Conservation (phyloP, 2,113 vertebrate species). For the Platysteira castanea region DNA sequence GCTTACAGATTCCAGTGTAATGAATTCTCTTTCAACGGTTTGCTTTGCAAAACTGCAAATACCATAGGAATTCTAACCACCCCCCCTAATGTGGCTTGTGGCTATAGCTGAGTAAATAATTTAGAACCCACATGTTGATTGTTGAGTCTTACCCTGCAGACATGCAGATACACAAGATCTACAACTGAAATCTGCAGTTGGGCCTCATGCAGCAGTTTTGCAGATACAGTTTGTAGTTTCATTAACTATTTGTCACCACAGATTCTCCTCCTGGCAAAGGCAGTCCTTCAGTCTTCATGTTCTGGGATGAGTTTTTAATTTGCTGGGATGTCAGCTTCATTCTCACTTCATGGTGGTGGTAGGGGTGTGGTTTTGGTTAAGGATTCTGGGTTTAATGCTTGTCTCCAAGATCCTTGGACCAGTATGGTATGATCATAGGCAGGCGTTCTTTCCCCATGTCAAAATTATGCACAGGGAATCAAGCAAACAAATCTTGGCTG, state of each 20-base stretch:
- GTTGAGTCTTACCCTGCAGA: background rate
- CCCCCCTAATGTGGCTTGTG: background rate
- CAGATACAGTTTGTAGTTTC: background rate
- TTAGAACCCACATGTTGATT: background rate
- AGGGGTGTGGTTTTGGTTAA: background rate
- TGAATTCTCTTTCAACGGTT: background rate
- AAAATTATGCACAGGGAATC: background rate
- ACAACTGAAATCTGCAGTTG: background rate
- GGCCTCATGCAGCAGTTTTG: background rate
- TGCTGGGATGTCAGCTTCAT: background rate
- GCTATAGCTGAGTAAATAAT: constrained; percentile 15
- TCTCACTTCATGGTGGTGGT: background rate
- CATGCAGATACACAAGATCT: background rate
- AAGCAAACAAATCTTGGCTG: background rate
- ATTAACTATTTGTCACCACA: background rate
- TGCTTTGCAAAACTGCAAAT: background rate
- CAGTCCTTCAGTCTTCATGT: background rate
- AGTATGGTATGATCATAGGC: background rate
- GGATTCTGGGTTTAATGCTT: background rate
- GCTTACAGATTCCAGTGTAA: background rate
- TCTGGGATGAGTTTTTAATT: background rate
- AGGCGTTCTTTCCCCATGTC: background rate
- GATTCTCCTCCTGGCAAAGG: background rate
- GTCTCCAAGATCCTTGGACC: background rate
- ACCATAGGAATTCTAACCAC: background rate